phyloP scores from a whole-genome alignment of 2,797 vertebrate species.

The Rhinoraja longicauda region DNA sequence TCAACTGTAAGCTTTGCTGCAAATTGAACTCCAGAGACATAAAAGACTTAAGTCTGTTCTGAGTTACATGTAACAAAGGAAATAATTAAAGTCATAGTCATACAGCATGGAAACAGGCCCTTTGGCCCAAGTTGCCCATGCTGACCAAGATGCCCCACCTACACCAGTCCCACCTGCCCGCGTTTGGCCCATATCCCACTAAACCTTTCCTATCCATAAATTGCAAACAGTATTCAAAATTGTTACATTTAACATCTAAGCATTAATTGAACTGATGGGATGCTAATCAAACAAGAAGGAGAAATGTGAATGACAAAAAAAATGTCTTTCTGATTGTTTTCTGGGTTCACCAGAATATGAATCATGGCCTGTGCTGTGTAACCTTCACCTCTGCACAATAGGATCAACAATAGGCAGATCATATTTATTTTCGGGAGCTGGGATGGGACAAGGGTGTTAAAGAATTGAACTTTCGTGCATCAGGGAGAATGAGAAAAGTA shows the following conservation, averaged over 20 bases:
- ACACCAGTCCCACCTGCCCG: no score
- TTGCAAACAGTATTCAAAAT: not conserved
- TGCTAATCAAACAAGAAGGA: not conserved
- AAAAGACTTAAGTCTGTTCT: not conserved
- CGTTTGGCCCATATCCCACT: no score
- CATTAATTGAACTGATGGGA: not conserved
- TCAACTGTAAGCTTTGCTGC: not conserved
- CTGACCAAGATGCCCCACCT: no score
- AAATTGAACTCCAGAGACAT: not conserved
- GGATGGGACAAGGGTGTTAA: not conserved
- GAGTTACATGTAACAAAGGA: not conserved
- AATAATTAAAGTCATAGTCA: no score
- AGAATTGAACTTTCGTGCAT: not conserved
- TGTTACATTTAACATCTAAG: not conserved
- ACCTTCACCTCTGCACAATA: no score
- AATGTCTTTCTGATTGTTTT: not conserved
- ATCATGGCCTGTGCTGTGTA: not conserved
- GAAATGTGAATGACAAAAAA: not conserved
- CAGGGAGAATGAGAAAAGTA: conserved; percentile 22
- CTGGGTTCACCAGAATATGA: not conserved
- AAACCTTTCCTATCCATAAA: not conserved
- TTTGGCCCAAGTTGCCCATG: no score
- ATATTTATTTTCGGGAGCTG: not conserved
- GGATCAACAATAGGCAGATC: not conserved
- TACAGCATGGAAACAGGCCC: no score